Evolutionary conservation across 2,888 invertebrate genomes (phyloP), one percentile per base, ranked within the genome.

Genomic region (Crossocerus cetratus): DNA sequence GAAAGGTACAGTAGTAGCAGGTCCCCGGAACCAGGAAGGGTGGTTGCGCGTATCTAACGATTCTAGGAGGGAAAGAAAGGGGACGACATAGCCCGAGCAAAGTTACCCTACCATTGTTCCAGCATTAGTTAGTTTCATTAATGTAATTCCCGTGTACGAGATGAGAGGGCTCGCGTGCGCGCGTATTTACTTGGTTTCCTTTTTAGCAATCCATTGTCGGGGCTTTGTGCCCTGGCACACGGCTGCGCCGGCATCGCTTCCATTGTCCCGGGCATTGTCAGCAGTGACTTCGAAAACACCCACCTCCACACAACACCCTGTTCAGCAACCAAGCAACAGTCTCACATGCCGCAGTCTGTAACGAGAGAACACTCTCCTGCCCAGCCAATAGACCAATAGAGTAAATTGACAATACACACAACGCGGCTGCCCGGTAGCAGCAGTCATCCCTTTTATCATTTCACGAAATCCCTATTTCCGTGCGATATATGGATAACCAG

Each of bases 121-220:
- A 76, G 77, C 76, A 86, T 85, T 84, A 83, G 83, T 81, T 80
- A 82, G 80, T 85, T 86, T 84, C 84, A 86, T 87, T 85, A 87
- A 85, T 84, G 84, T 85, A 86, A 87, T 87, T 85, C 82, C 78
- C 83, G 67, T 81, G 82, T 82, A 81, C 76, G 77, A 74, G 80
- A 73, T 71, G 76, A 82, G 81, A 81, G 82, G 66, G 73, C 74
- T 66, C 70, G 76, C 32, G 32, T n/a, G n/a, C 32, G 32, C 11
- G 32, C 77, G 84, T 84, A 86, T 86, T 87, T 87, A 84, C 84
- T 86, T 84, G 86, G 84, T 86, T 87, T 87, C 85, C 84, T 86
- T 86, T 86, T 87, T 84, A 84, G 76, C 81, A 84, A 87, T 85
- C 86, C 84, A 87, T 87, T 84, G 86, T 83, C 82, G 75, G 3